Evolutionary conservation across 2,797 vertebrate genomes (phyloP), one percentile per base, ranked within the genome.

Genomic region (Mycteria americana): DNA sequence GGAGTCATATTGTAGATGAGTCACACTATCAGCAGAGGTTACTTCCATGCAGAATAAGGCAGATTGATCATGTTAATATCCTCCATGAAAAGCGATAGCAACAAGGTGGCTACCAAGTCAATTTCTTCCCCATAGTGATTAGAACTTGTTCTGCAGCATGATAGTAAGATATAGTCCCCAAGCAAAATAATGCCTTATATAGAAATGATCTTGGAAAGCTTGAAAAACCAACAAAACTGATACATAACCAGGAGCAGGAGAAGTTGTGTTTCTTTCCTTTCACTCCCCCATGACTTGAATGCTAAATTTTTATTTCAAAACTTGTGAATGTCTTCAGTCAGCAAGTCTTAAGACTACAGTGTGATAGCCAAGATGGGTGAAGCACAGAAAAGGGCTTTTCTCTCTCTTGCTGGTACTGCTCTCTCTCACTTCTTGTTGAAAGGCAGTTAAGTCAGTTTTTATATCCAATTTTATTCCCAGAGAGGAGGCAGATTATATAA

Each of bases 241-340:
- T 68, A 18, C 4, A 24, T 37, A 60, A 37, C 3, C 2, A 2
- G 7, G 16, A 64, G 8, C 2, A 64, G 28, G 11, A 84, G 77
- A 85, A 64, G 22, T 0, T 17, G 0, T 31, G 2, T 57, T 69
- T 79, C 4, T 65, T 79, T 70, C 17, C 8, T 43, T 62, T 62
- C 5, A 1, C 5, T 78, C 3, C 4, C 3, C 6, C 4, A 12
- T 25, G 5, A 56, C 10, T 25, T 39, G 7, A 83, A 53, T 30
- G 7, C 2, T n/a, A 43, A 4, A 18, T 50, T 76, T 88, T 23
- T 37, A 6, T 65, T 90, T 77, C 19, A 51, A 57, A 88, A 48
- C 7, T 56, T 51, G 18, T 67, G 17, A 90, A 70, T 15, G 3
- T 19, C 25, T 79, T 8, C 12, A 43, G 16, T 75, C 25, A 46